phyloP scores from a whole-genome alignment of 2,888 invertebrate species.

The Ectemnius continuus region DNA sequence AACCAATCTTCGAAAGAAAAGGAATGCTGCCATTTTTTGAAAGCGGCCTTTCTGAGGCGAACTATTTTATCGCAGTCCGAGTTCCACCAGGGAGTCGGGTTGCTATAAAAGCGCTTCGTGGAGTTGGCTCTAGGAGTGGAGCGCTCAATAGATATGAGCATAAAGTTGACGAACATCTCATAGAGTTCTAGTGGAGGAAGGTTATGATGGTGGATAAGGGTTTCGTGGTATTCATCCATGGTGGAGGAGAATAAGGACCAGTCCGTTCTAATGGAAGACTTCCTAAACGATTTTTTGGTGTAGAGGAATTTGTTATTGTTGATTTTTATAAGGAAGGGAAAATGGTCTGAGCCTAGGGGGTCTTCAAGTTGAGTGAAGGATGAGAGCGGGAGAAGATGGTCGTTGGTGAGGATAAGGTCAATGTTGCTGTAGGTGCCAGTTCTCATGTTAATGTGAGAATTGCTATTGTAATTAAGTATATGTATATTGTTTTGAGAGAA shows the following conservation, averaged over 20 bases:
- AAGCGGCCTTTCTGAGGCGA: neutral
- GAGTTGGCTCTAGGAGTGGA: neutral
- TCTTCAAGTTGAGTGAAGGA: neutral
- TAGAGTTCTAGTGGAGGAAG: neutral
- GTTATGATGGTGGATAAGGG: neutral
- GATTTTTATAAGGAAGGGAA: neutral
- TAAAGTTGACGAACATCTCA: neutral
- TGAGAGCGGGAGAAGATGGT: neutral
- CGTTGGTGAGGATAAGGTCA: neutral
- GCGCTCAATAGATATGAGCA: neutral
- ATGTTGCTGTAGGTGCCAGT: neutral
- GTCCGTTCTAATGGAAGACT: neutral
- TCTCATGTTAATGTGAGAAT: neutral
- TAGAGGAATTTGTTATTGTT: neutral
- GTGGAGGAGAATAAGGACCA: neutral
- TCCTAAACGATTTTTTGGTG: neutral
- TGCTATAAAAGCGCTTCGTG: neutral
- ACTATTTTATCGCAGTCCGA: neutral
- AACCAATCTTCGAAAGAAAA: no score
- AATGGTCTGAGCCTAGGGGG: slow-evolving; percentile 7
- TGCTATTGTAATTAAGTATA: neutral
- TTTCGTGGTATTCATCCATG: neutral
- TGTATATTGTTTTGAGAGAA: neutral
- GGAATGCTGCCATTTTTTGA: no score
- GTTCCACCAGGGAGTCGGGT: slow-evolving; percentile 17